These are phyloP conservation scores for Melitaea cinxia DNA, from an alignment of 1,140 invertebrate genomes.

Conservation along the genomic window DNA sequence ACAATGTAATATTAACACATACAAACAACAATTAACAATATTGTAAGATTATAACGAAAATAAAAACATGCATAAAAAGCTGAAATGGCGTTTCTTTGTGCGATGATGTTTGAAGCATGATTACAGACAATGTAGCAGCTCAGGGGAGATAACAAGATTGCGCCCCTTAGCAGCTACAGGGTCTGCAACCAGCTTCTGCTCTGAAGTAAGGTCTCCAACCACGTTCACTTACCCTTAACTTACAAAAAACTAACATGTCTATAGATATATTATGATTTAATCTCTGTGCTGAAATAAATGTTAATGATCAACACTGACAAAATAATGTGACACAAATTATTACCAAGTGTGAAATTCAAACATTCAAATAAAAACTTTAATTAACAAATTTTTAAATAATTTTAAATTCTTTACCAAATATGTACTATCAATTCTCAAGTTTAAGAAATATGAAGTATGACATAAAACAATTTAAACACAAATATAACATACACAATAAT, in stretches of 20 bases:
- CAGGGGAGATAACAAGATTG: conserved; percentile 60
- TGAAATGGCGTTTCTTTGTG: conserved; percentile 34
- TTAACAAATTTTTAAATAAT: no score
- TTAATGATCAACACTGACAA: conserved; percentile 25
- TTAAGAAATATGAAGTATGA: no score
- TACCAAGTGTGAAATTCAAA: neutral
- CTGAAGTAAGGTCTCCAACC: conserved; percentile 12
- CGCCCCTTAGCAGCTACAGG: conserved; percentile 81
- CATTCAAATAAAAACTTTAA: neutral
- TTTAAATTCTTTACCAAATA: no score
- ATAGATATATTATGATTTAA: neutral
- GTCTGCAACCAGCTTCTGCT: conserved; percentile 48
- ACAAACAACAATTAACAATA: neutral
- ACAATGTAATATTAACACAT: no score
- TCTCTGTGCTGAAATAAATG: conserved; percentile 20
- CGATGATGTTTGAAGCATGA: conserved; percentile 44
- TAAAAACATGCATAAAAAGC: conserved; percentile 27
- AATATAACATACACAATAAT: no score
- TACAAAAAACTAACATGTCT: neutral
- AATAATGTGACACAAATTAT: conserved; percentile 1
- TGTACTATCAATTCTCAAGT: no score
- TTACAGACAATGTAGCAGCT: conserved; percentile 69
- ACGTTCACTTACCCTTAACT: conserved; percentile 4
- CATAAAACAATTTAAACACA: no score
- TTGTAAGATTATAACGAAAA: neutral